Conservation (phyloP, 2,888 invertebrate species). For the Syritta pipiens region DNA sequence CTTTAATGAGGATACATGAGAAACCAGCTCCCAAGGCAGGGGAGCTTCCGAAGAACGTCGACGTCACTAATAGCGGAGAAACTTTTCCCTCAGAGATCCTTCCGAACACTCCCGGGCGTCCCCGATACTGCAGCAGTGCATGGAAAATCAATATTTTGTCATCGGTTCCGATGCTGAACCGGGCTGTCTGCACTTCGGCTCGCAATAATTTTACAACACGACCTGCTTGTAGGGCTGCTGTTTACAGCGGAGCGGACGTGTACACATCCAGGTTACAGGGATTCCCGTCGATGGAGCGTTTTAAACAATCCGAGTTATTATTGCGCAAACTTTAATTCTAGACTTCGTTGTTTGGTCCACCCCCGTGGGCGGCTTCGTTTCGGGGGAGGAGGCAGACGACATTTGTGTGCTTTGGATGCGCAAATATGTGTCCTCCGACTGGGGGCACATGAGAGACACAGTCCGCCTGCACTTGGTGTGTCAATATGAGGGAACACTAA, state of each 20-base stretch:
- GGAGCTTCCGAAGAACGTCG: conserved; percentile 23
- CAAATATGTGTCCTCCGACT: background rate
- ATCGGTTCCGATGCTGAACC: conserved; percentile 15
- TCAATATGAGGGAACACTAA: conserved; percentile 37
- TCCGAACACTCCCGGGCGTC: background rate
- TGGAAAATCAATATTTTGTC: conserved; percentile 59
- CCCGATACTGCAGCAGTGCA: background rate
- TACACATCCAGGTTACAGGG: conserved; percentile 32
- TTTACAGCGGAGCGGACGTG: conserved; percentile 17
- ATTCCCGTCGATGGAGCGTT: conserved; percentile 34
- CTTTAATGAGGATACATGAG: conserved; percentile 60
- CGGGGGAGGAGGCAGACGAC: conserved; percentile 2
- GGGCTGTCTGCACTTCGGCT: conserved; percentile 10
- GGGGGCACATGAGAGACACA: conserved; percentile 11
- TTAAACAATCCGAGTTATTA: conserved; percentile 56
- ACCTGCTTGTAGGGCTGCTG: background rate
- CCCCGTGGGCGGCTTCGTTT: background rate
- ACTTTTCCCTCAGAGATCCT: conserved; percentile 4
- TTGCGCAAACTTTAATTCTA: conserved; percentile 42
- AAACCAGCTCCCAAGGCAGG: conserved; percentile 1
- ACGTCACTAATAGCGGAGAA: conserved; percentile 31
- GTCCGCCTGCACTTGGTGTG: conserved; percentile 21
- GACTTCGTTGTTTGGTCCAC: background rate
- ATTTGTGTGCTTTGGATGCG: background rate
- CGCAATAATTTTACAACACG: conserved; percentile 22